Evolutionary conservation across 92 coral and sea anemone species (phyloP).

Genomic region (Epizoanthus scotinus): DNA sequence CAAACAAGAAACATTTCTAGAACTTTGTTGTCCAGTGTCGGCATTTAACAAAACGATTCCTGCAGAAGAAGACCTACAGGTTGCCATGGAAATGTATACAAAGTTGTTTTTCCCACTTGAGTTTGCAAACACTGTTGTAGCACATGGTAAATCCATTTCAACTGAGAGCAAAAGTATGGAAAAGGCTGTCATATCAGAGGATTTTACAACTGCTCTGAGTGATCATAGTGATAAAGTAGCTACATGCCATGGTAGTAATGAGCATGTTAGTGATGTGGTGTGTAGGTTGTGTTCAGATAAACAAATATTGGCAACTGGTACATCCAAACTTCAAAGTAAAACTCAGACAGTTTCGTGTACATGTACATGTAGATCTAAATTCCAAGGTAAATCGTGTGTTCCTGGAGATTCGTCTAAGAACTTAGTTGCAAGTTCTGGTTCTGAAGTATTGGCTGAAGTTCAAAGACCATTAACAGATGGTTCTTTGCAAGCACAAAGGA

Average conservation of each 20-base stretch:
- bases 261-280: no score
- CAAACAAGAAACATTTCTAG: background rate
- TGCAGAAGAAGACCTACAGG: slow-evolving; percentile 46
- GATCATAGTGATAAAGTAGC: no score
- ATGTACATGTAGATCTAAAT: background rate
- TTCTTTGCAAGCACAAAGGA: background rate
- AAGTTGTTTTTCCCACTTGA: background rate
- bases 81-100: slow-evolving; percentile 1
- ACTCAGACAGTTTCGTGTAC: background rate
- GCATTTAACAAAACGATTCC: slow-evolving; percentile 70
- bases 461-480: background rate
- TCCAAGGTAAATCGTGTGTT: background rate
- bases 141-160: no score
- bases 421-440: background rate
- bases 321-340: no score
- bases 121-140: no score
- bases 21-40: slow-evolving; percentile 52
- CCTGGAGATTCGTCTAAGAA: background rate
- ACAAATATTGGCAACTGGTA: no score
- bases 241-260: background rate
- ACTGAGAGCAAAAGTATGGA: no score
- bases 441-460: background rate
- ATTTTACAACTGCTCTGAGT: no score
- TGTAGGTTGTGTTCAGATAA: no score
- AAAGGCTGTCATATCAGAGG: no score